Evolutionary conservation across 2,113 vertebrate species (phyloP).

Genomic region (Piprites chloris): DNA sequence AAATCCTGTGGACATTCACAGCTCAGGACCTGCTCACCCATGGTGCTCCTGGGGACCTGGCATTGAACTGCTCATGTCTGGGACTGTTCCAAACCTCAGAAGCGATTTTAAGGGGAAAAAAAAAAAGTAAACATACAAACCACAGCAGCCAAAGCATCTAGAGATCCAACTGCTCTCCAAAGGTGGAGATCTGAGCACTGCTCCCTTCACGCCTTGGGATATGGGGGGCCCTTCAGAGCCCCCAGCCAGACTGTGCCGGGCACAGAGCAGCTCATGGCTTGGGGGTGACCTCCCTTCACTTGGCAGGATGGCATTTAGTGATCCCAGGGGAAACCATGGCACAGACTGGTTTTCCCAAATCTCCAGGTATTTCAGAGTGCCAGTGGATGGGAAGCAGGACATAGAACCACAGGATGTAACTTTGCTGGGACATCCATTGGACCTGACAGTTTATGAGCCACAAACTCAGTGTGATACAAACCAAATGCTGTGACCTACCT

Average conservation of each 20-base stretch:
- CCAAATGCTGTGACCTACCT: not conserved
- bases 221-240: rapidly evolving
- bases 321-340: not conserved
- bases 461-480: not conserved
- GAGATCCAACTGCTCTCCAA: not conserved
- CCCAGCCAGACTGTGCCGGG: rapidly evolving
- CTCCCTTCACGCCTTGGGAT: rapidly evolving
- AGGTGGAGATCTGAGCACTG: not conserved
- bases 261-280: not conserved
- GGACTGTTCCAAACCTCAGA: not conserved
- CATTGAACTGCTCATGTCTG: not conserved
- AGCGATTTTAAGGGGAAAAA: not conserved
- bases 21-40: rapidly evolving
- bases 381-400: rapidly evolving
- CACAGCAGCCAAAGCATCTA: not conserved
- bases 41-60: not conserved
- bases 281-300: not conserved
- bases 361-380: not conserved
- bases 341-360: not conserved
- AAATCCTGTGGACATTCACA: not conserved
- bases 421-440: not conserved
- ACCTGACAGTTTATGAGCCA: not conserved
- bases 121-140: not conserved
- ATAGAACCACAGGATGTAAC: rapidly evolving
- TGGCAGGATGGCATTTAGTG: not conserved